Evolutionary conservation across 2,113 vertebrate species (phyloP).

Genomic region (Bufo bufo): DNA sequence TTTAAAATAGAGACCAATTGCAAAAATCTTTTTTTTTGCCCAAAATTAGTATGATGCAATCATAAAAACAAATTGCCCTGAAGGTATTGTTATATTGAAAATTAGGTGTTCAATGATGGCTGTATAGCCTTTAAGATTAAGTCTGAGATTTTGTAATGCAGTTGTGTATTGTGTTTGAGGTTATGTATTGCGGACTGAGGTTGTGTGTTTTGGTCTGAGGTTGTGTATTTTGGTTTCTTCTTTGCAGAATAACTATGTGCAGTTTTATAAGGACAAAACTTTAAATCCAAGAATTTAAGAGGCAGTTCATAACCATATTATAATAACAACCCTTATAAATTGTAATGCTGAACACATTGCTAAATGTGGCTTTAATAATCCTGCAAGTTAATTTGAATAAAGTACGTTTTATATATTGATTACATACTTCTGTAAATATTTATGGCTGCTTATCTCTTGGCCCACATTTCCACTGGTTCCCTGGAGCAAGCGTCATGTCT

Average conservation of each 20-base stretch:
- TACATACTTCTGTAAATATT: conserved; percentile 14
- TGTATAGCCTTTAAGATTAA: too few species aligned
- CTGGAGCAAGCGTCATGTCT: conserved; percentile 4
- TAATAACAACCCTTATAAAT: neutral
- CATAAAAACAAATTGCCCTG: too few species aligned
- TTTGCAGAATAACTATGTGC: neutral
- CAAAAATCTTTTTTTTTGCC: too few species aligned
- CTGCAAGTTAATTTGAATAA: neutral
- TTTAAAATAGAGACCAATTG: too few species aligned
- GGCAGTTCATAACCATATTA: neutral
- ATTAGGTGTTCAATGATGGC: too few species aligned
- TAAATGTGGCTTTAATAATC: neutral
- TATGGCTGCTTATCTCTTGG: conserved; percentile 21
- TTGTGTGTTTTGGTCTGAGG: neutral
- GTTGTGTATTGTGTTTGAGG: too few species aligned
- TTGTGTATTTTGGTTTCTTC: neutral
- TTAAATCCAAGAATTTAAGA: neutral
- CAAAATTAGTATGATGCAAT: too few species aligned
- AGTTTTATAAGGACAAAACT: neutral
- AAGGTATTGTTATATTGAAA: too few species aligned
- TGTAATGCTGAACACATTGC: neutral
- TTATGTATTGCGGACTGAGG: neutral
- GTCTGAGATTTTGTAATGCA: too few species aligned
- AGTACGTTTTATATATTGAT: neutral
- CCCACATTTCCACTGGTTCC: conserved; percentile 22